Evolutionary conservation across 2,888 invertebrate species (phyloP).

Genomic region (Drosophila mimetica): DNA sequence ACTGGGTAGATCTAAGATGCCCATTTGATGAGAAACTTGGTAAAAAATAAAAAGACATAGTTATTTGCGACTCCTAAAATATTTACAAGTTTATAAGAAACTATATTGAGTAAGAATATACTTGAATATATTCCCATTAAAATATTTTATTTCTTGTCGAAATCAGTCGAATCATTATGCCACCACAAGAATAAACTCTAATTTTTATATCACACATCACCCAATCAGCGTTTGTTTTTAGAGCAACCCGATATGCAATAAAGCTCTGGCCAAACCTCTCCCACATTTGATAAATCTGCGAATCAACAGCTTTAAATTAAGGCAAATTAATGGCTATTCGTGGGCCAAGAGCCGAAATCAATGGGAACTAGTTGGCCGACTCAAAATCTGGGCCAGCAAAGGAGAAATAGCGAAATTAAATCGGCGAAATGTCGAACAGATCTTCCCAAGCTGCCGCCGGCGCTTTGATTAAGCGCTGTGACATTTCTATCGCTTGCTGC

Average conservation of each 20-base stretch:
- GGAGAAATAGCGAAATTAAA: constrained; percentile 29
- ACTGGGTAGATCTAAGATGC: too few species aligned
- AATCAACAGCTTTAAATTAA: constrained; percentile 38
- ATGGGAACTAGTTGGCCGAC: constrained; percentile 65
- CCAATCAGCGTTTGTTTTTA: constrained; percentile 2
- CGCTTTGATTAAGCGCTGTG: constrained; percentile 72
- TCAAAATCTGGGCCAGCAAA: constrained; percentile 39
- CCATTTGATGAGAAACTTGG: too few species aligned
- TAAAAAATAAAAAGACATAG: too few species aligned
- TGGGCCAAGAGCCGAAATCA: constrained; percentile 34
- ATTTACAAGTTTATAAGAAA: too few species aligned
- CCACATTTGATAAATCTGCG: constrained; percentile 39
- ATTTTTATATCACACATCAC: constrained; percentile 7
- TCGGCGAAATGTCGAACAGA: constrained; percentile 45
- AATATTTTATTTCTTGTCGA: too few species aligned
- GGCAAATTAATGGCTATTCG: constrained; percentile 45
- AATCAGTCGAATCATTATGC: constrained; percentile 5
- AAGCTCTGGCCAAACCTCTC: constrained; percentile 29
- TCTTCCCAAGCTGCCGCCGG: constrained; percentile 68
- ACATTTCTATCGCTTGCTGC: constrained; percentile 69
- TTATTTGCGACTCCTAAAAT: too few species aligned
- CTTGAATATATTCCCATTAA: background rate
- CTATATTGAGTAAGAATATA: background rate
- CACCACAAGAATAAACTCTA: background rate
- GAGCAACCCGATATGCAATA: constrained; percentile 19